Evolutionary conservation across 2,888 invertebrate genomes (phyloP), one percentile per base, ranked within the genome.

Genomic region (Hypselothyrea guttata): DNA sequence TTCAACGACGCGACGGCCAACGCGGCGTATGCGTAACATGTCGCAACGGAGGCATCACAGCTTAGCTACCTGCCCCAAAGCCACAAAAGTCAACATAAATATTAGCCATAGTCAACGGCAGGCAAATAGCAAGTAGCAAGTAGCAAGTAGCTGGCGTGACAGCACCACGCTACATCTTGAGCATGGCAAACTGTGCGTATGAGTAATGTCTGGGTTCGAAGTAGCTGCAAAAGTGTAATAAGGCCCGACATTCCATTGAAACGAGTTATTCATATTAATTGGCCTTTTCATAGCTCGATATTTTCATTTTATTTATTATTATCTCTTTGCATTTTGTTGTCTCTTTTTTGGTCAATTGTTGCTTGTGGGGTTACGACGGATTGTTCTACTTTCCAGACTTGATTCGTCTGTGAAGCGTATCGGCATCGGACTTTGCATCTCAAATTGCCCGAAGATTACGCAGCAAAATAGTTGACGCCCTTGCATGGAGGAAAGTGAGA

Each of bases 251-350:
- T 78, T 78, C 78, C 78, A 84, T 67, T 54, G 56, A 84, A 81
- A 81, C 78, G 70, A 71, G 84, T 81, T 69, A 70, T 83, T 79
- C 76, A 76, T 71, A 77, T 78, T 81, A 81, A 81, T 81, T 81
- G 81, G 81, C 83, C 72, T 74, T 81, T 81, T 84, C 81, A 74
- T 75, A 75, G 74, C 75, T 74, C 55, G 59, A 73, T 79, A 74
- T 69, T 55, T 56, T 40, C 52, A 54, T 38, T 63, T n/a, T 30
- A n/a, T 30, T 30, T 30, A 9, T 30, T 30, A 22, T 22, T 22
- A 22, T 22, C 22, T 22, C 22, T 22, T 30, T 38, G 30, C 28
- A 18, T 47, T 35, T 28, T 44, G 42, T 57, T 66, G n/a, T 48
- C 63, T 71, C 51, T 53, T 58, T 53, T 58, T 61, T 57, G 54